Evolutionary conservation across 23 tunicate species (phyloP), one percentile per base, ranked within the genome.

Genomic region (Trididemnum miniatum): DNA sequence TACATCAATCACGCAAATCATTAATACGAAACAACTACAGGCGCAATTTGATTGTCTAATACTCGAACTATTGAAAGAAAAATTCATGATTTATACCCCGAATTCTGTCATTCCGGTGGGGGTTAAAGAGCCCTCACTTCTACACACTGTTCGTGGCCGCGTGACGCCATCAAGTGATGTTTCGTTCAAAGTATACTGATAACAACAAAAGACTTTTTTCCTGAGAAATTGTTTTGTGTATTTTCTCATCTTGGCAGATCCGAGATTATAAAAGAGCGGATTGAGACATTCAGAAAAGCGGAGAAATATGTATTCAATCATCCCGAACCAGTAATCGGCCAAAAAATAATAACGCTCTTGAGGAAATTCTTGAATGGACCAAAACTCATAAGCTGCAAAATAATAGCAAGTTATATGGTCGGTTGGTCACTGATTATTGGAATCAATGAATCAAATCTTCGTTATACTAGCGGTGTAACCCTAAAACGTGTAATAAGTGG

Each of bases 201-300:
- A n/a, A 44, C 54, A 44, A 22, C 76, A 65, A 51, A 37, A 77
- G 31, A 85, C 27, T 40, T 85, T 85, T 23, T 29, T 67, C 29
- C 32, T 51, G 0, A 91, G 54, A 66, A 78, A 91, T 51, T 27
- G 40, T 31, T 71, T 65, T 3, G 97, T 91, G 84, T 82, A 77
- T 15, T 77, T 82, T 31, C 97, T 62, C 83, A 92, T 79, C 33
- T 83, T 87, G 28, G 81, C 39, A 0, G 97, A 92, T 12, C 97
- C 97, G 24, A 92, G 82, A 71, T 92, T 92, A 78, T 92, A 92
- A 51, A 92, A 92, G 20, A 92, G 31, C 29, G 97, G 97, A 73
- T 92, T 92, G 29, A 92, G 71, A 66, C 87, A 80, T 79, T 92
- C 97, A 25, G 97, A 92, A 26, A 92, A 83, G 37, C 97, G 88